These are phyloP conservation scores for Ophion ellenae DNA, from an alignment of 2,888 invertebrate genomes.

Conservation along the genomic window DNA sequence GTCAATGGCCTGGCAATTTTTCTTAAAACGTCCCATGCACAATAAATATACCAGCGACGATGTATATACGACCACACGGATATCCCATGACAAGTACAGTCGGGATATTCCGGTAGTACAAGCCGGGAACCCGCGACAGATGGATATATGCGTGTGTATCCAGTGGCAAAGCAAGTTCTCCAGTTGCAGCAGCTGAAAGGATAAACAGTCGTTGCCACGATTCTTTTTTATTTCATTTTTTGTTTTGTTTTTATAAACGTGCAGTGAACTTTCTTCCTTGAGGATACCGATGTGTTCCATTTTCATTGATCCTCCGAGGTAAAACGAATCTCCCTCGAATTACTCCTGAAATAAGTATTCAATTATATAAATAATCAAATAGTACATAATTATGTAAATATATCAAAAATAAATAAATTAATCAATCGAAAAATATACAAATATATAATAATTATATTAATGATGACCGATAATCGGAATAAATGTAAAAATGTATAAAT, in stretches of 20 bases:
- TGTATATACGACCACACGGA: conserved; percentile 13
- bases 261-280: conserved; percentile 17
- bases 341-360: not conserved
- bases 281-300: conserved; percentile 2
- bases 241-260: not conserved
- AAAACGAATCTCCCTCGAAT: not conserved
- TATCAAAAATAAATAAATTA: too few species aligned
- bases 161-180: conserved; percentile 37
- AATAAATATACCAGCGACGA: not conserved
- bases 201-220: not conserved
- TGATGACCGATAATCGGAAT: not conserved
- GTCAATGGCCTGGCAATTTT: not conserved
- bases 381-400: too few species aligned
- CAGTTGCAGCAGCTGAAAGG: conserved; percentile 24
- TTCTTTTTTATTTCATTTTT: conserved; percentile 1
- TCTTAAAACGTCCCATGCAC: not conserved
- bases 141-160: conserved; percentile 6
- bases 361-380: too few species aligned
- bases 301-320: not conserved
- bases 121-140: conserved; percentile 39
- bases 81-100: conserved; percentile 22
- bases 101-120: conserved; percentile 49
- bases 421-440: too few species aligned
- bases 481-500: too few species aligned
- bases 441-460: too few species aligned